A percentile compares a stretch with the other conserved stretches of the same genome.
phyloP scores from a whole-genome alignment of 1,140 invertebrate species.

The Sitophilus oryzae region DNA sequence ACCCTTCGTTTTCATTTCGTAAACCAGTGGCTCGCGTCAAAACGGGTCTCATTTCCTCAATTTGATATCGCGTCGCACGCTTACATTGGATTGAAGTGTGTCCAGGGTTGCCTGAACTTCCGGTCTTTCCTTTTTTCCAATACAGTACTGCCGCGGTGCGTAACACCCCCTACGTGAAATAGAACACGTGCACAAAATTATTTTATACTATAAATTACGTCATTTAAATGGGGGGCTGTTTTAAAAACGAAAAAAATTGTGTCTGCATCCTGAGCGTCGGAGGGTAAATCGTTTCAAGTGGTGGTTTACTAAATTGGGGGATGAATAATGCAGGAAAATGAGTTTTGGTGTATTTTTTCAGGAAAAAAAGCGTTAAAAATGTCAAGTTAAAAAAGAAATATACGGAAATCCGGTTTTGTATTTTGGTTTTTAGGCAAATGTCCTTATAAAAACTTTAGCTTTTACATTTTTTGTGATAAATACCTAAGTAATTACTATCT shows the following conservation, averaged over 20 bases:
- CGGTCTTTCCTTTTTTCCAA: neutral
- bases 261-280: neutral
- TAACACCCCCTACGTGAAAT: neutral
- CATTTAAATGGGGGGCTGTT: slow-evolving; percentile 1
- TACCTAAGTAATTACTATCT: too few species aligned
- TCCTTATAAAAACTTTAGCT: too few species aligned
- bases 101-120: slow-evolving; percentile 1
- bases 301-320: too few species aligned
- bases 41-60: neutral
- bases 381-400: too few species aligned
- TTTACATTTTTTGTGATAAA: too few species aligned
- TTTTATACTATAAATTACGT: slow-evolving; percentile 4
- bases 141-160: neutral
- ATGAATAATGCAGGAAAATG: too few species aligned
- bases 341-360: too few species aligned
- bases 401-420: too few species aligned
- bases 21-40: neutral
- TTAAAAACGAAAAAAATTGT: neutral
- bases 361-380: too few species aligned
- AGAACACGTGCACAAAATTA: slow-evolving; percentile 4
- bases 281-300: neutral
- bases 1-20: neutral
- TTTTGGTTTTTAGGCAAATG: too few species aligned
- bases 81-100: slow-evolving; percentile 4
- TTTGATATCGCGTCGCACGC: neutral